These are phyloP conservation scores for Pristionchus maxplancki DNA, from an alignment of 2,888 invertebrate genomes.

Conservation along the genomic window DNA sequence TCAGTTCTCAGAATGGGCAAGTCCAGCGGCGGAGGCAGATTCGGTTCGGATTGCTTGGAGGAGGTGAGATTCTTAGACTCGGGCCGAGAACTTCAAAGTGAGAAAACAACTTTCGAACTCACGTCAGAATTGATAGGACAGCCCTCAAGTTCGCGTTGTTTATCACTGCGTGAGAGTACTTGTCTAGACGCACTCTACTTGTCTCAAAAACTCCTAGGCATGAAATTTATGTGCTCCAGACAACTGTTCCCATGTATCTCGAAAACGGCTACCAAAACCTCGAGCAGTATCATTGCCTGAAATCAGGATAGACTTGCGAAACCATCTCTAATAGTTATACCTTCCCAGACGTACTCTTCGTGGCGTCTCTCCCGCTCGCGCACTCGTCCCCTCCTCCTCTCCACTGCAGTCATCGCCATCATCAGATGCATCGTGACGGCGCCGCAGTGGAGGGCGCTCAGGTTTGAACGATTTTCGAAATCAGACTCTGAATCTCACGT, in stretches of 20 bases:
- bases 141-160: not conserved
- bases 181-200: not conserved
- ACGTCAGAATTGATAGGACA: too few species aligned
- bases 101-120: too few species aligned
- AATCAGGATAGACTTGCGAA: too few species aligned
- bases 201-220: not conserved
- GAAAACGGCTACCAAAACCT: too few species aligned
- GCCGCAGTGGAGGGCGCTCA: constrained; percentile 2
- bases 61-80: constrained; percentile 1
- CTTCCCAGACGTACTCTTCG: not conserved
- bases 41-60: constrained; percentile 42
- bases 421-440: constrained; percentile 7
- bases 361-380: constrained; percentile 41
- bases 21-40: constrained; percentile 30
- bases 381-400: not conserved
- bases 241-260: too few species aligned
- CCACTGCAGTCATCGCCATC: constrained; percentile 6
- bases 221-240: too few species aligned
- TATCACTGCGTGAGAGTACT: not conserved
- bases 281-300: too few species aligned
- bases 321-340: too few species aligned
- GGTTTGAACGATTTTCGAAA: too few species aligned
- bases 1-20: constrained; percentile 36
- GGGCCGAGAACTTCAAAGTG: too few species aligned
- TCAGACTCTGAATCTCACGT: too few species aligned